These are phyloP conservation scores for Drosophila engyochracea DNA, from an alignment of 2,888 invertebrate genomes.

Conservation along the genomic window DNA sequence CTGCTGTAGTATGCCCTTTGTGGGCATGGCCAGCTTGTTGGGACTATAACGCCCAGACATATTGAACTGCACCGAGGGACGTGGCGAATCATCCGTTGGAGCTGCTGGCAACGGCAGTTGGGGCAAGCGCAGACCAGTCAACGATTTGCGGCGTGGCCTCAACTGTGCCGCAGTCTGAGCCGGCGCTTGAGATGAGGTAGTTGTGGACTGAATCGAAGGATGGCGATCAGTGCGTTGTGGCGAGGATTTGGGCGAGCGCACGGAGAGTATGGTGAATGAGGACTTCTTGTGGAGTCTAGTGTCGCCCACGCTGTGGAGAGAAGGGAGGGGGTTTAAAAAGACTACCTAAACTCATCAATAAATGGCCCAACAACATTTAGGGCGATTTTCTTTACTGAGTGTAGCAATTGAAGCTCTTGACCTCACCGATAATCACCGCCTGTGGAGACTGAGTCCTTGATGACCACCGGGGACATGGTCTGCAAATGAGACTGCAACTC, in stretches of 20 bases:
- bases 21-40: slow-evolving; percentile 74
- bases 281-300: slow-evolving; percentile 88
- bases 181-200: slow-evolving; percentile 60
- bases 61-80: slow-evolving; percentile 85
- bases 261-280: slow-evolving; percentile 90
- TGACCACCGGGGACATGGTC: slow-evolving; percentile 81
- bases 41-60: slow-evolving; percentile 81
- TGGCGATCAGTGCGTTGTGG: slow-evolving; percentile 65
- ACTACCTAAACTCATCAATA: background rate
- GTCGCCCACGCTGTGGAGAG: slow-evolving; percentile 77
- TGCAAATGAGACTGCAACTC: slow-evolving; percentile 9
- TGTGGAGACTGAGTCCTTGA: slow-evolving; percentile 83
- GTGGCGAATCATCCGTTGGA: slow-evolving; percentile 79
- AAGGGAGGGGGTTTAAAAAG: background rate
- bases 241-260: slow-evolving; percentile 86
- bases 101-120: slow-evolving; percentile 39
- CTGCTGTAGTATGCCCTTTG: slow-evolving; percentile 83
- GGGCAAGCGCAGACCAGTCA: slow-evolving; percentile 62
- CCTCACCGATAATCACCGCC: slow-evolving; percentile 84
- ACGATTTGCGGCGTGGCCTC: slow-evolving; percentile 74
- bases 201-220: slow-evolving; percentile 71
- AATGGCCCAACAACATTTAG: background rate
- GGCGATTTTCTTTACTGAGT: background rate
- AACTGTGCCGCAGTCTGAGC: slow-evolving; percentile 38
- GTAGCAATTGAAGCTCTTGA: background rate